Base-by-base conservation (phyloP, 1,140 invertebrate genomes). In the Brachionus manjavacas region DNA sequence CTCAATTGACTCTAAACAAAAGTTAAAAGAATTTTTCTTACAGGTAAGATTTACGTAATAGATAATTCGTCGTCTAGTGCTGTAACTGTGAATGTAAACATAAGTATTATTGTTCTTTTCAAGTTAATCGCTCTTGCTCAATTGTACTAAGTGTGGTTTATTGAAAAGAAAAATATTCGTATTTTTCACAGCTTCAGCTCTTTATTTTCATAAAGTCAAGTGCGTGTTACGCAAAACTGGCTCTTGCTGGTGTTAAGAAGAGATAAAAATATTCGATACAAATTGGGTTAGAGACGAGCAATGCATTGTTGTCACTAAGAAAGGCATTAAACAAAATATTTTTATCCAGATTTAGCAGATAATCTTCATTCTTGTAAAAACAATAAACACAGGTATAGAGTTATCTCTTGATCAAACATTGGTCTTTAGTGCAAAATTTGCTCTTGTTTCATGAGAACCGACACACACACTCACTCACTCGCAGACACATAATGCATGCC, bases 11-110 rank as follows among this genome's bases (percentile, higher is more conserved):
- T 76, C n/a, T n/a, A n/a, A n/a, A n/a, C n/a, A n/a, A n/a, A n/a
- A n/a, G n/a, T n/a, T 76, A 41, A 76, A 76, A 76, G 20, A 35
- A 76, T 49, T 76, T 41, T 74, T 49, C 8, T 72, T 72, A 72
- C 68, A 76, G 72, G 72, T 76, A 76, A 76, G 72, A 76, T 76
- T 76, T 76, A 76, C 72, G 72, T 76, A 76, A 76, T 76, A 76
- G 72, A 76, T 76, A 76, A 76, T 76, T 72, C 7, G 31, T 35
- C 35, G 31, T 72, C 28, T 72, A 23, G 20, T 23, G 41, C 43
- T 49, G 43, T 25, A 76, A 76, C 72, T 76, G 72, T 76, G 72
- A 76, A 76, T 76, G 41, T 76, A 76, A 76, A 76, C 72, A 76
- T 74, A 74, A 74, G 70, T 41, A 74, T 74, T 74, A 76, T 76